Evolutionary conservation across 1,140 invertebrate species (phyloP).

Genomic region (Cylas formicarius): DNA sequence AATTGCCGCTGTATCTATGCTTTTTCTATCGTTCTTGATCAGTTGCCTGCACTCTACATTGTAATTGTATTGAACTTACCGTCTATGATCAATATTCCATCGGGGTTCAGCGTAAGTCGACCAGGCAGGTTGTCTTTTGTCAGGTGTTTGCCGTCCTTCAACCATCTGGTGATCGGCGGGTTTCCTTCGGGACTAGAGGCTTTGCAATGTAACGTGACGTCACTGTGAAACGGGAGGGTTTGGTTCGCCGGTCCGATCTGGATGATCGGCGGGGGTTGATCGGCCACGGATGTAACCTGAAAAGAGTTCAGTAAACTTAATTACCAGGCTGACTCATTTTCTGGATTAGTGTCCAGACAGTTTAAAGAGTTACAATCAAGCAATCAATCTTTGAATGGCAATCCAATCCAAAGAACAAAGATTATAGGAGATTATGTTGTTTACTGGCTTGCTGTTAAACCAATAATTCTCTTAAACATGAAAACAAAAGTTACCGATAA

Average conservation of each 20-base stretch:
- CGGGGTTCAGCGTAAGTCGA: slow-evolving; percentile 53
- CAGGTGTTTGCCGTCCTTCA: slow-evolving; percentile 63
- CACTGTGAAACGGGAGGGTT: slow-evolving; percentile 72
- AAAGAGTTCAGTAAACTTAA: slow-evolving; percentile 15
- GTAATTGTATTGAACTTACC: too few relatives aligned
- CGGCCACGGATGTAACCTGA: slow-evolving; percentile 64
- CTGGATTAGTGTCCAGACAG: slow-evolving; percentile 4
- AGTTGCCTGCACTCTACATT: too few relatives aligned
- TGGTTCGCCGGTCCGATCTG: slow-evolving; percentile 85
- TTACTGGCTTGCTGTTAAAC: too few relatives aligned
- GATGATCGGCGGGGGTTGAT: slow-evolving; percentile 84
- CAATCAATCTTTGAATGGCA: slow-evolving; percentile 3
- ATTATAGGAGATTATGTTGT: too few relatives aligned
- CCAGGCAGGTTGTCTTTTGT: slow-evolving; percentile 38
- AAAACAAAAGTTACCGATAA: too few relatives aligned
- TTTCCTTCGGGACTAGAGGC: slow-evolving; percentile 59
- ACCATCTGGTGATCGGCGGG: slow-evolving; percentile 71
- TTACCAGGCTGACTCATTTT: background rate
- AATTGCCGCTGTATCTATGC: too few relatives aligned
- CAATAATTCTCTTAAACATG: too few relatives aligned
- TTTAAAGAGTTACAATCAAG: too few relatives aligned
- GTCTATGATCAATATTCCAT: slow-evolving; percentile 73
- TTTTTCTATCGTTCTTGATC: too few relatives aligned
- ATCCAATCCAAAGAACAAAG: background rate
- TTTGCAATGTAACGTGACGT: slow-evolving; percentile 75